A percentile compares a stretch with the other conserved stretches of the same genome.
Evolutionary conservation across 2,797 vertebrate genomes (phyloP).

Genomic region (Mionectes olivaceus): DNA sequence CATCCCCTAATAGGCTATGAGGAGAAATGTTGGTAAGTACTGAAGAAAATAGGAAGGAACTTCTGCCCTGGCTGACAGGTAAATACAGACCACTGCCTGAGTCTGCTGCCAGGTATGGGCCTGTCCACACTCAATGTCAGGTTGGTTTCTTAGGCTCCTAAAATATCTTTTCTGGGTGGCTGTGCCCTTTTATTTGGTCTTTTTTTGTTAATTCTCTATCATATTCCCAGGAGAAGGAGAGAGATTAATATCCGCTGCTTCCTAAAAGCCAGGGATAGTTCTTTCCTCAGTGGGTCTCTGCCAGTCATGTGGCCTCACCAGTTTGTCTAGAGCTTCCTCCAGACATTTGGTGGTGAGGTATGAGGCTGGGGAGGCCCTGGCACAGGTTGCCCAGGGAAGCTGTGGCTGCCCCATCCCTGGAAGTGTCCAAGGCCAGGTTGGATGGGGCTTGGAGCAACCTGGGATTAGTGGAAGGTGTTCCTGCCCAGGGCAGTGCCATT

Average conservation of each 20-base stretch:
- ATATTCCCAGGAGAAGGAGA: neutral
- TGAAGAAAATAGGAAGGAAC: neutral
- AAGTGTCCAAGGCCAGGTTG: neutral
- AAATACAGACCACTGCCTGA: neutral
- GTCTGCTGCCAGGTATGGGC: neutral
- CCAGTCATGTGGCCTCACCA: neutral
- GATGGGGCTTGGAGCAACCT: fast-evolving
- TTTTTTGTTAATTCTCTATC: neutral
- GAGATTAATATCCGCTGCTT: neutral
- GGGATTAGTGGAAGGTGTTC: neutral
- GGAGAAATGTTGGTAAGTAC: neutral
- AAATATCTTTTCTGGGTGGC: neutral
- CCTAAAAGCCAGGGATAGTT: neutral
- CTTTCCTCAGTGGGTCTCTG: neutral
- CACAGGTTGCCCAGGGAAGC: neutral
- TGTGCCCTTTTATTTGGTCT: neutral
- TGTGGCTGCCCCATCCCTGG: neutral
- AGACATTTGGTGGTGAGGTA: neutral
- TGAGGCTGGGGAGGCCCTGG: neutral
- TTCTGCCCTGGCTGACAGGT: neutral
- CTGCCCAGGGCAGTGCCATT: fast-evolving
- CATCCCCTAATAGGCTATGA: neutral
- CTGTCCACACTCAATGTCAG: neutral
- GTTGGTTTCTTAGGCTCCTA: neutral
- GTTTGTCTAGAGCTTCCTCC: neutral